Evolutionary conservation across 2,113 vertebrate genomes (phyloP), one percentile per base, ranked within the genome.

Genomic region (Parus major): DNA sequence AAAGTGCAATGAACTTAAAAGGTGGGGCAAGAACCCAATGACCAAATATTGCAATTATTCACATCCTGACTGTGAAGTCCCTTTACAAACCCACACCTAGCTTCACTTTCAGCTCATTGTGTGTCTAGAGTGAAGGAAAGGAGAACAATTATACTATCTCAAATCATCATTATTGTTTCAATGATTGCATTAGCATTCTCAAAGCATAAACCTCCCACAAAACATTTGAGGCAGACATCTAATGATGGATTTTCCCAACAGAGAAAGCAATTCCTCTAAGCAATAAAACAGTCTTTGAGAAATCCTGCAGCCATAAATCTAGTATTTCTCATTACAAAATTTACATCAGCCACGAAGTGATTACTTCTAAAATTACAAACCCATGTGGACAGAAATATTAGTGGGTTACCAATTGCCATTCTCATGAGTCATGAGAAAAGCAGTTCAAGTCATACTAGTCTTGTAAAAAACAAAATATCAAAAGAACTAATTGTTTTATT

Each of bases 251-350:
- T 93, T 89, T 91, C 90, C 92, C 84, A 79, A 92, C 73, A 95
- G 94, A 91, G 86, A 96, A 96, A 93, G 61, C 91, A 92, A 97
- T 94, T 96, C 86, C 82, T 96, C 92, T 90, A 90, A 96, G 83
- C 83, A 96, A 96, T 95, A 95, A 97, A 96, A 85, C 64, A 97
- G 87, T 94, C 91, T 93, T 55, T 66, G 71, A 97, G 89, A 96
- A 97, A 91, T 88, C 79, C 63, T 90, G 79, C 94, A 91, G 75
- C 86, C 91, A 97, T 94, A 95, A 93, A 96, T 96, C 94, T 91
- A 93, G 95, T 96, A 87, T 94, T 97, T 96, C 77, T 94, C 96
- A 96, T 96, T 96, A 97, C 70, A 96, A 96, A 92, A 88, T 95
- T 93, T 96, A 94, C 76, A 95, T 96, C 93, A 87, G 66, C 84